Evolutionary conservation across 2,113 vertebrate species (phyloP), one percentile per base, ranked within the genome.

Genomic region (Cephalopterus ornatus): DNA sequence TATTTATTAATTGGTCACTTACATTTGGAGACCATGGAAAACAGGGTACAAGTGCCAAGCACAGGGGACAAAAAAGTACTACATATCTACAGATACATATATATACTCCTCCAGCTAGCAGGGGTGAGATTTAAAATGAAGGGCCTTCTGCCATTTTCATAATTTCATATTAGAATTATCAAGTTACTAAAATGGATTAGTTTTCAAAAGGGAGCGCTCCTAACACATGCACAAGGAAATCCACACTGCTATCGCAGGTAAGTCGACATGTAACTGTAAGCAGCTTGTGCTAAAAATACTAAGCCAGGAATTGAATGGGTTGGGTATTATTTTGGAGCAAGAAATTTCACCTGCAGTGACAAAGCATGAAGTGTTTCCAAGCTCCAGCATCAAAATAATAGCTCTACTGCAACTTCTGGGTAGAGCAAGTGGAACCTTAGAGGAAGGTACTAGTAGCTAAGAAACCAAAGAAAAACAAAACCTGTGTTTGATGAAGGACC

Each of bases 281-380:
- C 44, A 88, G 70, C 70, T 75, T 61, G 42, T 72, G 74, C 88
- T 94, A 88, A 88, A 94, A 94, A 88, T 67, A 86, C 68, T 71
- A 58, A 81, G n/a, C 52, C 47, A 75, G 41, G 68, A 91, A 89
- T n/a, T 95, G 27, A 89, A 89, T 9, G 12, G 33, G 68, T 35
- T 84, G 52, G 17, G 6, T 52, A 77, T 50, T 70, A 42, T n/a
- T 62, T 47, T 28, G 22, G 19, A 77, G 42, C 88, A 44, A 95
- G n/a, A 74, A 44, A 78, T 81, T 95, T 59, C 80, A 89, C 30
- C 30, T 41, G 27, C 41, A 68, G 10, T 50, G 66, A 79, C 78
- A 93, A 88, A 78, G 20, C 58, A 72, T 52, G 14, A 79, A 76
- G 28, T 5, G 82, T 33, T 80, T 76, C 46, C 30, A 85, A 85